These are phyloP conservation scores for Rhabdophis nuchalis DNA, from an alignment of 2,797 vertebrate species.

Conservation along the genomic window DNA sequence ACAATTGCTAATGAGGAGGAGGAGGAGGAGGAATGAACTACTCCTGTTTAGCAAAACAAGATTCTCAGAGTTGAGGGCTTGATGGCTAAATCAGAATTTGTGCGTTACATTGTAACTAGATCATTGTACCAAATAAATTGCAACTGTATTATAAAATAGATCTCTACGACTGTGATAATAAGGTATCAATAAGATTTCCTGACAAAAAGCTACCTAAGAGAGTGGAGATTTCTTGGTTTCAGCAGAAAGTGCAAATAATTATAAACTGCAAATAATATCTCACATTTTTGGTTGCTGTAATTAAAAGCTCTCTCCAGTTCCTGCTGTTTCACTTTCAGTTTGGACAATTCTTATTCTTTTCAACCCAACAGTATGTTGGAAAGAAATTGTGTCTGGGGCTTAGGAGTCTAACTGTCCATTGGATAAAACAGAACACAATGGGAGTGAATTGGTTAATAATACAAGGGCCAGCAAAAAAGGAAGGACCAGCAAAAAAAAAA, in stretches of 20 bases:
- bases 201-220: background rate
- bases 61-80: background rate
- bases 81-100: background rate
- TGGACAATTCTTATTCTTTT: background rate
- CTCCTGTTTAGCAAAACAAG: background rate
- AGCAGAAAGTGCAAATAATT: background rate
- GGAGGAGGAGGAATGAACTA: background rate
- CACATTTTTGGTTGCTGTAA: constrained; percentile 8
- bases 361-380: background rate
- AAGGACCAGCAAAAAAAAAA: background rate
- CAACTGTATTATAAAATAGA: background rate
- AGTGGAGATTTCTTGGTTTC: background rate
- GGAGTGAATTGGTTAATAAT: background rate
- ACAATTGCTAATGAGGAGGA: background rate
- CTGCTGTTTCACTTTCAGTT: constrained; percentile 28
- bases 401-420: background rate
- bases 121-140: background rate
- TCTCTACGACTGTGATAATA: background rate
- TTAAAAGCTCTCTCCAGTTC: background rate
- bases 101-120: background rate
- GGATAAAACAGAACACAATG: background rate
- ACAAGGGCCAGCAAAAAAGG: background rate
- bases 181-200: background rate
- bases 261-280: background rate
- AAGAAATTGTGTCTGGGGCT: background rate